These are phyloP conservation scores for Gymnoscopelus microlampas DNA, from an alignment of 2,797 vertebrate genomes.

Conservation along the genomic window DNA sequence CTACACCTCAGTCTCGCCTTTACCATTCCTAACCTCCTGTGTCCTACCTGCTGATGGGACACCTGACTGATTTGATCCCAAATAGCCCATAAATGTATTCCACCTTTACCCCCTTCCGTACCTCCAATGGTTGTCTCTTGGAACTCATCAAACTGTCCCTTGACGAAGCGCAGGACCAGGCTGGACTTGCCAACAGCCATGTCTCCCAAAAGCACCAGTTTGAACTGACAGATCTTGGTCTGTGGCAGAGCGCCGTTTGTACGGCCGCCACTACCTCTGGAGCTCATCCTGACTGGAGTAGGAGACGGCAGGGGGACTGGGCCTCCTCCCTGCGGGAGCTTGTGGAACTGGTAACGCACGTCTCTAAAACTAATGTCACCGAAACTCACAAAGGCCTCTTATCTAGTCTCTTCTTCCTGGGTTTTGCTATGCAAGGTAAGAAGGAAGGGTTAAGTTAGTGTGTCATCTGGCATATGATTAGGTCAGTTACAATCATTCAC, in stretches of 20 bases:
- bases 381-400: conserved; percentile 7
- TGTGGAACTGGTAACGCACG: conserved; percentile 31
- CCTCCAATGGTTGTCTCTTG: conserved; percentile 89
- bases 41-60: too few species aligned
- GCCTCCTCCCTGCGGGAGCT: conserved; percentile 61
- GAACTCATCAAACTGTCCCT: conserved; percentile 88
- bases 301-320: conserved; percentile 46
- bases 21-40: too few species aligned
- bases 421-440: conserved; percentile 22
- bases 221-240: conserved; percentile 90
- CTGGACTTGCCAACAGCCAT: conserved; percentile 90
- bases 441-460: conserved; percentile 3
- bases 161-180: conserved; percentile 87
- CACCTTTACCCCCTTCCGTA: conserved; percentile 46
- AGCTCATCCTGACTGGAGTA: conserved; percentile 73
- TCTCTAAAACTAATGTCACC: conserved; percentile 9
- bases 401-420: conserved; percentile 11
- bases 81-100: background rate
- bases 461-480: background rate
- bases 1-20: too few species aligned
- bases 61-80: too few species aligned
- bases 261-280: conserved; percentile 81
- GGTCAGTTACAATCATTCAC: too few species aligned
- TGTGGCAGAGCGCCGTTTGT: conserved; percentile 82
- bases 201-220: conserved; percentile 87